Conservation (phyloP, 2,797 vertebrate species). For the Hipposideros larvatus region DNA sequence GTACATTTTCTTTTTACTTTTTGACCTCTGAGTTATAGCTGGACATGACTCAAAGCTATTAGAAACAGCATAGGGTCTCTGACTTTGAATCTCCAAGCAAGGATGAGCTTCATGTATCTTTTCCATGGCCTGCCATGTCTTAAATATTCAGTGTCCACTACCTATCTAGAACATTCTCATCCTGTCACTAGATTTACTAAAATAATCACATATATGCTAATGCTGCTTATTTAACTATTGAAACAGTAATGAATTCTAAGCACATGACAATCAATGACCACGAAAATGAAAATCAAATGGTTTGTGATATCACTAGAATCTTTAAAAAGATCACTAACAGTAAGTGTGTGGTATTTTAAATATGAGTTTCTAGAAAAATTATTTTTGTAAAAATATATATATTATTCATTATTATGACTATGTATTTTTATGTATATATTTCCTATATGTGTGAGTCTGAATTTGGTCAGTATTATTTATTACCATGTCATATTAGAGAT, state of each 20-base stretch:
- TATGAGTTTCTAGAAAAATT: conserved; percentile 45
- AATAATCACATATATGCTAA: neutral
- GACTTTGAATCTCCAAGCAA: conserved; percentile 41
- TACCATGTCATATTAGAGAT: neutral
- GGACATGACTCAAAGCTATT: neutral
- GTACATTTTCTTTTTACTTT: neutral
- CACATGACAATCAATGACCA: neutral
- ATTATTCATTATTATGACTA: neutral
- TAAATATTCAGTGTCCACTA: neutral
- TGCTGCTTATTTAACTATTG: neutral
- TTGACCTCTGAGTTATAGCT: neutral
- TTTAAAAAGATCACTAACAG: neutral
- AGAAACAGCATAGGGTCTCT: neutral
- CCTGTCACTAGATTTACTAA: neutral
- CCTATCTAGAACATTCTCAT: neutral
- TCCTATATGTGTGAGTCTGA: neutral
- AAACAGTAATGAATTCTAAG: conserved; percentile 24
- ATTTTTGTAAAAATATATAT: conserved; percentile 48
- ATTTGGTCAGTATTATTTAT: conserved; percentile 14
- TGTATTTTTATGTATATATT: neutral
- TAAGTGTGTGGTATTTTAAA: conserved; percentile 36
- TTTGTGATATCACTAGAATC: neutral
- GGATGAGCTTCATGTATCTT: neutral
- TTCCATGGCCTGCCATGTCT: neutral
- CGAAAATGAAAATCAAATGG: conserved; percentile 22